These are phyloP conservation scores for Callocephalon fimbriatum DNA, from an alignment of 2,113 vertebrate species.

Conservation along the genomic window DNA sequence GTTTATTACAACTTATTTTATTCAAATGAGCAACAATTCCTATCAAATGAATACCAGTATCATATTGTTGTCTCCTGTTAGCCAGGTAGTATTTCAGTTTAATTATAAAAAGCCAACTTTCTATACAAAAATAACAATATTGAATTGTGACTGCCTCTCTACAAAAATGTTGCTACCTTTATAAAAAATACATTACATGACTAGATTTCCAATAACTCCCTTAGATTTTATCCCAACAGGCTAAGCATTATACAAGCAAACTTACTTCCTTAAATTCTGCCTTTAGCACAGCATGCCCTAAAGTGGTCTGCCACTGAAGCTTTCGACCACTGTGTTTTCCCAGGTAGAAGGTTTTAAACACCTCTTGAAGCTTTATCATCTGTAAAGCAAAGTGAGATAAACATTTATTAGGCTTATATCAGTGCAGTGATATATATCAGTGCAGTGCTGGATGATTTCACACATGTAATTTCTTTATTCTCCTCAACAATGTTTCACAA, in stretches of 20 bases:
- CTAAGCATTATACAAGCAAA: background rate
- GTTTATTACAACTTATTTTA: background rate
- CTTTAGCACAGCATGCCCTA: slow-evolving; percentile 84
- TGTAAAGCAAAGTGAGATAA: slow-evolving; percentile 22
- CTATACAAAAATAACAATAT: background rate
- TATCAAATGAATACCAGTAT: background rate
- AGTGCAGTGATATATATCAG: background rate
- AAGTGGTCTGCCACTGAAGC: slow-evolving; percentile 84
- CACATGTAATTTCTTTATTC: background rate
- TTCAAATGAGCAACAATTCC: background rate
- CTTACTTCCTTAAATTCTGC: slow-evolving; percentile 83
- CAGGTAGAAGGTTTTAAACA: slow-evolving; percentile 85
- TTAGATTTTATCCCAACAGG: background rate
- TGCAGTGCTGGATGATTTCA: background rate
- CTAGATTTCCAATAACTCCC: background rate
- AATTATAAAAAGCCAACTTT: background rate
- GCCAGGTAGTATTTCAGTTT: background rate
- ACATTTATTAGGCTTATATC: background rate
- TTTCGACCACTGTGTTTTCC: slow-evolving; percentile 86
- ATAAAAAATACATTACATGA: background rate
- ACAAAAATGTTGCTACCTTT: background rate
- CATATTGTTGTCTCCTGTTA: accelerated
- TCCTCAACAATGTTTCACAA: background rate
- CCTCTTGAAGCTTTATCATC: slow-evolving; percentile 87
- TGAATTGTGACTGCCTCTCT: background rate